A percentile compares a stretch with the other conserved stretches of the same genome.
These are phyloP conservation scores for Lochmaea capreae DNA, from an alignment of 2,888 invertebrate species.

Conservation along the genomic window DNA sequence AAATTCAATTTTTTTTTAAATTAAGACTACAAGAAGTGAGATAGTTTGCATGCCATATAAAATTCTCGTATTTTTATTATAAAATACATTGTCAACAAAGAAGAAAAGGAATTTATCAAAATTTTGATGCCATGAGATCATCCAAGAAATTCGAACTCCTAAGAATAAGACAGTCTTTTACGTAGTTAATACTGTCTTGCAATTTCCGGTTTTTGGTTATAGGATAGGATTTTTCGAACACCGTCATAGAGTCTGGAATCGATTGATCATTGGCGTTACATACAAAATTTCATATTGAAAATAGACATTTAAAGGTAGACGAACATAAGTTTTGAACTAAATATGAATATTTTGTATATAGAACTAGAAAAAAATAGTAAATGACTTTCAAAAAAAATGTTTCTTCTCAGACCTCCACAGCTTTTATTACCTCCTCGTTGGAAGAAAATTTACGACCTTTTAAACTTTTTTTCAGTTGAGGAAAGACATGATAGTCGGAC, in stretches of 20 bases:
- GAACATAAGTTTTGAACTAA: neutral
- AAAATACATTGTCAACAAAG: neutral
- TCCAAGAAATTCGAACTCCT: neutral
- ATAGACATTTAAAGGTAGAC: neutral
- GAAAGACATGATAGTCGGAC: no score
- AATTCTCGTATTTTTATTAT: no score
- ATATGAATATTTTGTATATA: no score
- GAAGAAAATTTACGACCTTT: no score
- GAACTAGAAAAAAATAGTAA: no score
- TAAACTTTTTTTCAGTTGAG: no score
- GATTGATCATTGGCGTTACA: neutral
- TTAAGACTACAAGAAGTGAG: neutral
- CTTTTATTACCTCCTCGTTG: no score
- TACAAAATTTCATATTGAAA: neutral
- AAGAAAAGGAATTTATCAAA: neutral
- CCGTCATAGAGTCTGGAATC: neutral
- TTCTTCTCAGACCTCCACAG: no score
- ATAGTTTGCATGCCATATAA: no score
- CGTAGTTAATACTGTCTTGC: slow-evolving; percentile 5
- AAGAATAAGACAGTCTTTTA: neutral
- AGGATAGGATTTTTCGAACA: neutral
- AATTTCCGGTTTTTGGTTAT: slow-evolving; percentile 8
- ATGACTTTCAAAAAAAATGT: no score
- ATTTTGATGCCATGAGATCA: neutral
- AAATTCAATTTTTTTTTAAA: no score